phyloP scores from a whole-genome alignment of 1,140 invertebrate genomes.

The Drosophila nikananu region DNA sequence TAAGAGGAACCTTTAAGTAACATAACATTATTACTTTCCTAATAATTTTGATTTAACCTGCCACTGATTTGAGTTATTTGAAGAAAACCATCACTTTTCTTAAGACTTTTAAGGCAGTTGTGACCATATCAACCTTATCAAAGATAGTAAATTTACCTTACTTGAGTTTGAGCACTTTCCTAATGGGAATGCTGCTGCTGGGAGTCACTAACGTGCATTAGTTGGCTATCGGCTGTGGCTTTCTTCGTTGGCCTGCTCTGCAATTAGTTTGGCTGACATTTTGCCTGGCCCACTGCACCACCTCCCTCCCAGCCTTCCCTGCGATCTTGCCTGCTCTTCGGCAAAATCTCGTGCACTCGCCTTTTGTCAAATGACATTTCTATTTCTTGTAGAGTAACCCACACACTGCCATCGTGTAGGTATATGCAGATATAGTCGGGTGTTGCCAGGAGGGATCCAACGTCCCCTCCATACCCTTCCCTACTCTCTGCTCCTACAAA shows the following conservation, averaged over 20 bases:
- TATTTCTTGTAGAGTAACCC: slow-evolving; percentile 75
- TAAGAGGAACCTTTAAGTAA: too few relatives aligned
- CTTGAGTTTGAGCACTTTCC: slow-evolving; percentile 8
- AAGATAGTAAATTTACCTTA: not conserved
- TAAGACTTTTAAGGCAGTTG: not conserved
- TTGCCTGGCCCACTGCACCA: slow-evolving; percentile 41
- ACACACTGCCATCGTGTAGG: slow-evolving; percentile 42
- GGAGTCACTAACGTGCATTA: slow-evolving; percentile 52
- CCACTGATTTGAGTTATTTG: too few relatives aligned
- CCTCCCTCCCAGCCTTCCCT: not conserved
- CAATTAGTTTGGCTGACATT: slow-evolving; percentile 83
- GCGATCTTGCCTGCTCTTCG: slow-evolving; percentile 10
- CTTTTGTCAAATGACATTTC: slow-evolving; percentile 80
- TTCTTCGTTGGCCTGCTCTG: slow-evolving; percentile 45
- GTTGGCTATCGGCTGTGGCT: slow-evolving; percentile 36
- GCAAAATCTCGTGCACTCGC: slow-evolving; percentile 63
- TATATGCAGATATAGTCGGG: slow-evolving; percentile 28
- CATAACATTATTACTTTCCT: not conserved
- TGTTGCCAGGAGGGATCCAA: slow-evolving; percentile 51
- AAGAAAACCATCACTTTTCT: too few relatives aligned
- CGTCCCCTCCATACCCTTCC: too few relatives aligned
- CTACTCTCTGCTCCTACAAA: slow-evolving; percentile 1
- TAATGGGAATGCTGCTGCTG: slow-evolving; percentile 9
- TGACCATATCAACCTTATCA: not conserved
- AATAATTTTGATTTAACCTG: not conserved